Evolutionary conservation across 2,797 vertebrate genomes (phyloP).

Genomic region (Pangasius sanitwongsei): DNA sequence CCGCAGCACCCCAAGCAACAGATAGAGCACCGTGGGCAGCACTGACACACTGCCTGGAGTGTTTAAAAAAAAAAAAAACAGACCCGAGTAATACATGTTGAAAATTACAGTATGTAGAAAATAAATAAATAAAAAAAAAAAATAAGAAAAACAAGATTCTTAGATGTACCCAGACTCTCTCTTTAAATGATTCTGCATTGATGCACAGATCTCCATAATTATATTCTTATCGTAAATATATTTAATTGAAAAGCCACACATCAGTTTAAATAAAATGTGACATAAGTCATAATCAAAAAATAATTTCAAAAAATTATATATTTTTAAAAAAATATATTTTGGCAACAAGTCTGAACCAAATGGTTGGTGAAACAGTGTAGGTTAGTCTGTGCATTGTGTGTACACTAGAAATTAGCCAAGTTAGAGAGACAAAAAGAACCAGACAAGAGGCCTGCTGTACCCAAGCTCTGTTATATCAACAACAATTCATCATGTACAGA

Average conservation of each 20-base stretch:
- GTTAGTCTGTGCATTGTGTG: background rate
- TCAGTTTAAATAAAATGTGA: background rate
- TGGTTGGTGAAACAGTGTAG: background rate
- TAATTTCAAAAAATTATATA: background rate
- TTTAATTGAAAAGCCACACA: background rate
- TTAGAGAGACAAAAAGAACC: background rate
- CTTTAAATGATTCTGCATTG: background rate
- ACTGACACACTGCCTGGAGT: constrained; percentile 80
- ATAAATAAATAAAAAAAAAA: too few relatives aligned
- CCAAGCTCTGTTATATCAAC: background rate
- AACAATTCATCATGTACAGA: background rate
- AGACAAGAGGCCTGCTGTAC: background rate
- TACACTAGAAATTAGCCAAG: background rate
- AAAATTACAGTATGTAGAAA: background rate
- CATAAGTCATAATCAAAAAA: background rate
- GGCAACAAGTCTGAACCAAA: background rate
- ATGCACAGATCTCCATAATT: background rate
- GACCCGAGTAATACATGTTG: background rate
- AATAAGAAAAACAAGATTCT: background rate
- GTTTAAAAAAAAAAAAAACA: background rate
- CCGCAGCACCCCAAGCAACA: constrained; percentile 86
- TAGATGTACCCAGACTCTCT: background rate
- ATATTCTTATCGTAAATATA: background rate
- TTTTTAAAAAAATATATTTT: background rate
- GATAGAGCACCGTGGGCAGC: constrained; percentile 89